phyloP scores from a whole-genome alignment of 2,113 vertebrate genomes.

The Macquaria australasica region DNA sequence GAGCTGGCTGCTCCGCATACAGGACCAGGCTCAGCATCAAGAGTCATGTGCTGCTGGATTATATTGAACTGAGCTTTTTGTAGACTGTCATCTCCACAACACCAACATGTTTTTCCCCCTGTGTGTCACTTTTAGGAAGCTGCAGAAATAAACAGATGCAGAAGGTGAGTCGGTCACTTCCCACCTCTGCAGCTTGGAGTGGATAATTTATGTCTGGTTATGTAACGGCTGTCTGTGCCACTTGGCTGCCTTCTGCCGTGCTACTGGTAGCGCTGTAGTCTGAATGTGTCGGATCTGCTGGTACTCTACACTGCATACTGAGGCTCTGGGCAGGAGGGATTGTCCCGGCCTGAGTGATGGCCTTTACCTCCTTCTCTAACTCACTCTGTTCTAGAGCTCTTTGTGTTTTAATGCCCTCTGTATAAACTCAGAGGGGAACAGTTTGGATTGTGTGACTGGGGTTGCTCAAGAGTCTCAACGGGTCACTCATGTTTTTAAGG shows the following conservation, averaged over 20 bases:
- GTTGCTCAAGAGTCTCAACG: constrained; percentile 20
- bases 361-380: constrained; percentile 56
- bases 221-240: constrained; percentile 77
- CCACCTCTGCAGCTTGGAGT: constrained; percentile 52
- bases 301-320: constrained; percentile 64
- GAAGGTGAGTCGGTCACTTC: constrained; percentile 61
- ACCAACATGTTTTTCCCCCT: background rate
- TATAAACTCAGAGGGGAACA: constrained; percentile 42
- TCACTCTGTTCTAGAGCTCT: constrained; percentile 51
- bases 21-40: constrained; percentile 15
- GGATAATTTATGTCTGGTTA: constrained; percentile 75
- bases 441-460: constrained; percentile 12
- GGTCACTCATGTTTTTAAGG: constrained; percentile 13
- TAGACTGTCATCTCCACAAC: background rate
- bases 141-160: constrained; percentile 12
- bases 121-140: background rate
- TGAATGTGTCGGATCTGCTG: constrained; percentile 71
- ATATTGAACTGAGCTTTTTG: background rate
- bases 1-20: constrained; percentile 37
- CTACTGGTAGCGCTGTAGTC: constrained; percentile 63
- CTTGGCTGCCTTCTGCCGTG: constrained; percentile 76
- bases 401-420: constrained; percentile 47
- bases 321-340: constrained; percentile 44
- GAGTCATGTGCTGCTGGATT: constrained; percentile 5
- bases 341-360: constrained; percentile 65